phyloP scores from a whole-genome alignment of 1,140 invertebrate genomes.

The Lepidostoma basale region DNA sequence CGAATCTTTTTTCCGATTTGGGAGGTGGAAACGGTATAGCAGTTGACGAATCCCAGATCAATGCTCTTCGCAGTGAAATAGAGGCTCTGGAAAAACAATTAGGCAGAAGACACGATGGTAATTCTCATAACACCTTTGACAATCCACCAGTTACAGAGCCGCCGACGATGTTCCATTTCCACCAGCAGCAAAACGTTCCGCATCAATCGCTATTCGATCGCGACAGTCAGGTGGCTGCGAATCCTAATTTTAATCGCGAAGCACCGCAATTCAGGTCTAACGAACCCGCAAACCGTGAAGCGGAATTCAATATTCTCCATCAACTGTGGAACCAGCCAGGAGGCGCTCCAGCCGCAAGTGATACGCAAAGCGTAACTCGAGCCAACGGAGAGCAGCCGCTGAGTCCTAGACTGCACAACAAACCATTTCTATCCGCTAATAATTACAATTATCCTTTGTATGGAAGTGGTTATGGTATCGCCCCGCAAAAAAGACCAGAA shows the following conservation, averaged over 20 bases:
- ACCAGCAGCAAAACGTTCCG: not conserved
- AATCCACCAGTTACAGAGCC: not conserved
- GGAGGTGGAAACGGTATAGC: not conserved
- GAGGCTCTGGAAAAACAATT: constrained; percentile 35
- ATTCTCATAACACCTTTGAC: constrained; percentile 1
- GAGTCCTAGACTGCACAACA: too few relatives aligned
- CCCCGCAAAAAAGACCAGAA: too few relatives aligned
- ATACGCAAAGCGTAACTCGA: not conserved
- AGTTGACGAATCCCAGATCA: constrained; percentile 4
- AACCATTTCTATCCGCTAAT: too few relatives aligned
- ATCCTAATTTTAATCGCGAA: not conserved
- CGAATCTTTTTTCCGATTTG: not conserved
- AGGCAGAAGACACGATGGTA: constrained; percentile 1
- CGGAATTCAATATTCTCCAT: not conserved
- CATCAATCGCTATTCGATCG: constrained; percentile 3
- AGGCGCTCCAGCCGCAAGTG: not conserved
- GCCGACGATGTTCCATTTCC: not conserved
- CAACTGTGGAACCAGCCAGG: not conserved
- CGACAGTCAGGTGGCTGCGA: not conserved
- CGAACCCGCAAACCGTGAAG: not conserved
- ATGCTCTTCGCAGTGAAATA: constrained; percentile 28
- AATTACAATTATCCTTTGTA: too few relatives aligned
- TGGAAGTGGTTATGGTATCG: too few relatives aligned
- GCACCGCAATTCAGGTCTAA: not conserved
- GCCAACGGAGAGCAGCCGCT: not conserved